Evolutionary conservation across 2,888 invertebrate species (phyloP), one percentile per base, ranked within the genome.

Genomic region (Apoda limacodes): DNA sequence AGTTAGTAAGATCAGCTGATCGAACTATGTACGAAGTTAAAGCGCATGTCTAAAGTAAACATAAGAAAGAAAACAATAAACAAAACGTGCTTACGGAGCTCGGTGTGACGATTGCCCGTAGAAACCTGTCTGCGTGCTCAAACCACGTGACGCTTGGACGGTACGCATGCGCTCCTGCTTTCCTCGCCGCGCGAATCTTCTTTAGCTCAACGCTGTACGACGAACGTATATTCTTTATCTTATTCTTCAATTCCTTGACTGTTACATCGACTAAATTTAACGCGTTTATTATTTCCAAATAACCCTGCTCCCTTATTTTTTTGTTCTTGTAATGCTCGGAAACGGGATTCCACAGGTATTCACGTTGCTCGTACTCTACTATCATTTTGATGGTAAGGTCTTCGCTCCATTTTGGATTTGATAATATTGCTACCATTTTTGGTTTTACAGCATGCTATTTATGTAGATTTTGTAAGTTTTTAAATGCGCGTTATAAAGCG

Each of bases 141-240:
- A 80, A 81, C 81, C 81, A 81, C 72, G 78, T 78, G 74, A 81
- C 80, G 63, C 78, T 80, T 38, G 81, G 81, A 45, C 75, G 60
- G 70, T 81, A 81, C 72, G 78, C 78, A 72, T 76, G 78, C 78
- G 80, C 78, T 56, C 78, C 72, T 48, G 75, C 75, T 66, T 80
- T 76, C 50, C 81, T 55, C 50, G 81, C 75, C 62, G 80, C 80
- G 63, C 80, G 72, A 63, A 81, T 81, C 61, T 81, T 81, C 69
- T 81, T 81, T 60, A 80, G 53, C 57, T 81, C 81, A 40, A 80
- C 78, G 58, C 80, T 80, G 54, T 81, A 81, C 56, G 80, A 80
- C 47, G 81, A 81, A 25, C 81, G 71, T 51, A 81, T 78, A 52
- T 81, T 81, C 52, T 81, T 81, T 61, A 81, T 76, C 55, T 81